Base-by-base conservation (phyloP, 2,113 vertebrate species). In the Pseudolaguvia tuberculata region DNA sequence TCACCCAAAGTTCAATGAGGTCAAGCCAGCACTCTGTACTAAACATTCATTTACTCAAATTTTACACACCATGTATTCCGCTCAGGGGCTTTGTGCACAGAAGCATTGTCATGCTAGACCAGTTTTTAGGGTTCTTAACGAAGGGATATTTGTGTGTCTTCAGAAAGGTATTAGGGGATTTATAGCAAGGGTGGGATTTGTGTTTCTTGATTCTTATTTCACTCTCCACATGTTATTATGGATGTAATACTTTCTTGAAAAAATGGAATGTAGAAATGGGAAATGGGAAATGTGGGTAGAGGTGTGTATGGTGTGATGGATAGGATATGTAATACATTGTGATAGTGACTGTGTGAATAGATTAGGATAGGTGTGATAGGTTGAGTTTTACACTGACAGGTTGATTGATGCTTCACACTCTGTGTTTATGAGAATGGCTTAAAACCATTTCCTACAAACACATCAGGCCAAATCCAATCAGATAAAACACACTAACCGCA, bases 291-390 rank as follows among this genome's bases (percentile, higher is more conserved):
- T 51, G 10, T 29, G 62, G 47, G 67, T 15, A 35, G 17, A n/a
- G 20, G 21, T 65, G 42, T 47, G 45, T 23, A 6, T 14, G 35
- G 39, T 65, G n/a, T 48, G 53, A 39, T 55, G 50, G 67, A 70
- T 52, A 47, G 58, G 20, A 39, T 63, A 42, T 65, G 58, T 75
- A 70, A 70, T 59, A 70, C 66, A 56, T 52, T 21, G 42, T 71
- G 72, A 65, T 75, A 55, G 63, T 52, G 77, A 61, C 72, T 48
- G 68, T 39, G 73, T 70, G 72, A 75, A 75, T 48, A 75, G 72
- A 79, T 79, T 70, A 79, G 66, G 72, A 69, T 66, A n/a, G n/a
- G 52, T 42, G 31, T 55, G 72, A 75, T 79, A 63, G 57, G 27
- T 67, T 79, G 47, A 29, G 61, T 53, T 79, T 74, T 47, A 68